These are phyloP conservation scores for Molossus molossus DNA, from an alignment of 2,797 vertebrate species.

Conservation along the genomic window DNA sequence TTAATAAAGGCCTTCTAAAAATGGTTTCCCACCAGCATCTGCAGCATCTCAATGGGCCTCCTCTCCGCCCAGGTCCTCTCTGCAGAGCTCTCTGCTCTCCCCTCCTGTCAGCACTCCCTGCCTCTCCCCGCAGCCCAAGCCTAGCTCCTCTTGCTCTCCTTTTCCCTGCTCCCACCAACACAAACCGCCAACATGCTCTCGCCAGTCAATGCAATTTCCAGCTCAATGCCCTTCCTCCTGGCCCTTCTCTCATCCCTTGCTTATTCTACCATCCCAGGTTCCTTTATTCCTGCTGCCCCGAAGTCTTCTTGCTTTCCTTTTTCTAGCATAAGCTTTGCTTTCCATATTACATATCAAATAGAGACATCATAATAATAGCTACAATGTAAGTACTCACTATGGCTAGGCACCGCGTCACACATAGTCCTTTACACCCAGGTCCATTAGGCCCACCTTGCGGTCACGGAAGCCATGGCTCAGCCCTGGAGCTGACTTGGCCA, in stretches of 20 bases:
- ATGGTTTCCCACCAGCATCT: background rate
- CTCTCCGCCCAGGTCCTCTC: background rate
- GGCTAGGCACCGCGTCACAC: background rate
- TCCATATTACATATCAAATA: background rate
- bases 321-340: background rate
- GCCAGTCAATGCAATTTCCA: background rate
- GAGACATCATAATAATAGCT: background rate
- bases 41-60: background rate
- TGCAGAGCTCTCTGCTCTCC: too few species aligned
- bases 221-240: background rate
- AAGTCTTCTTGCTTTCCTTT: background rate
- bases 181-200: background rate
- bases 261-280: background rate
- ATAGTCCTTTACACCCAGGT: background rate
- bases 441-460: background rate
- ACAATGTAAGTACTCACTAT: background rate
- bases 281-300: background rate
- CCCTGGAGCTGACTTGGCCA: background rate
- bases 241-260: background rate
- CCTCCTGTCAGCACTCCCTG: background rate
- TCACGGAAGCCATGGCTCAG: background rate
- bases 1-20: slow-evolving; percentile 46
- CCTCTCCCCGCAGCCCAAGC: background rate
- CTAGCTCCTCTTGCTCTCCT: background rate
- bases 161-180: background rate